Evolutionary conservation across 2,888 invertebrate genomes (phyloP), one percentile per base, ranked within the genome.

Genomic region (Unio delphinus): DNA sequence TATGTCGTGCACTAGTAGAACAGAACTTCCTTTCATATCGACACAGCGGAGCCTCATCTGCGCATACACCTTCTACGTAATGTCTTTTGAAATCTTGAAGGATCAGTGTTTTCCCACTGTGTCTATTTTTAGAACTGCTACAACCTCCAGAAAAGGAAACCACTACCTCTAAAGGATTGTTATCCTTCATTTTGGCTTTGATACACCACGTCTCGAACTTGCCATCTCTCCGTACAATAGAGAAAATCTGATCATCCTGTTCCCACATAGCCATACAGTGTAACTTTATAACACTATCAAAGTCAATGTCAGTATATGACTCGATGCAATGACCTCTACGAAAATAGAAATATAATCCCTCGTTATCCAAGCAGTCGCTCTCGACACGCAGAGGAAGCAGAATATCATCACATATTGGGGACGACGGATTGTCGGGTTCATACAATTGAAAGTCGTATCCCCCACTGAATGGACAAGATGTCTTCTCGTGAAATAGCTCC

Each of bases 271-370:
- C 77, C 11, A 75, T 62, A 57, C 77, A 77, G n/a, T 65, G 61
- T 11, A 77, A 64, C 55, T 71, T 61, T 15, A 75, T 61, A 18
- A 72, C 71, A 23, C 68, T 71, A 17, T 70, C 64, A 15, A 68
- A 55, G 15, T 69, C 66, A 28, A 59, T 65, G 23, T 67, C 71
- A 45, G 72, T 69, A 55, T 70, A 71, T 20, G 63, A 55, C n/a
- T 59, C 68, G 1, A 73, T 66, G 64, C 77, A 77, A 68, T 75
- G 71, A 17, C 73, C 55, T 55, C 77, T 54, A 23, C 77, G 67
- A 58, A 77, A 77, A 54, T 77, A 77, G 20, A 77, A 69, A n/a
- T 68, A 70, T 64, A 77, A 75, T 11, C 77, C 77, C 61, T 77
- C 77, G 5, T 68, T 57, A 15, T 34, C 28, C 34, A 70, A 69